Evolutionary conservation across 1,140 invertebrate genomes (phyloP).

Genomic region (Eulimnadia texana): DNA sequence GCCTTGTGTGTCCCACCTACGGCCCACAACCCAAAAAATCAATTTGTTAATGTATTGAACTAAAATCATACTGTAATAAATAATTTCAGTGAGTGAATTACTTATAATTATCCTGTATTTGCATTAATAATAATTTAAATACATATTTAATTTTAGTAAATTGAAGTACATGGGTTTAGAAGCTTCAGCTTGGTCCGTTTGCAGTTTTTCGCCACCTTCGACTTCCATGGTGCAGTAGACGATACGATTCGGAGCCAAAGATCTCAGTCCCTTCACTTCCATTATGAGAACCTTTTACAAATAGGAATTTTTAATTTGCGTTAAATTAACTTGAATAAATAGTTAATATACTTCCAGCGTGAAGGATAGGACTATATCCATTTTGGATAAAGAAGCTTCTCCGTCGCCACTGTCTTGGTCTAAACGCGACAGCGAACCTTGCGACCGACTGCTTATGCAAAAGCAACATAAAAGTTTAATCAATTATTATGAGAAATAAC

Average conservation of each 20-base stretch:
- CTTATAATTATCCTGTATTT: too few relatives aligned
- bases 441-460: conserved; percentile 67
- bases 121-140: too few relatives aligned
- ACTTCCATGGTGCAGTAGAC: conserved; percentile 99
- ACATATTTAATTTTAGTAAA: too few relatives aligned
- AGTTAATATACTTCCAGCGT: conserved; percentile 83
- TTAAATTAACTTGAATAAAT: background rate
- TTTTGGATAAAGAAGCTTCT: conserved; percentile 80
- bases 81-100: too few relatives aligned
- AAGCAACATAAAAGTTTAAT: too few relatives aligned
- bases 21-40: too few relatives aligned
- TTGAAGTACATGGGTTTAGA: conserved; percentile 90
- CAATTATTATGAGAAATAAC: too few relatives aligned
- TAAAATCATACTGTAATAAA: too few relatives aligned
- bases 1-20: conserved; percentile 94
- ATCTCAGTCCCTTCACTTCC: conserved; percentile 97
- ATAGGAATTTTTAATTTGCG: background rate
- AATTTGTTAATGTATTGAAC: too few relatives aligned
- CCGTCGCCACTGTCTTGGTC: conserved; percentile 82
- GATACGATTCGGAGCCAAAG: conserved; percentile 86
- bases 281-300: conserved; percentile 77
- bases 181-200: conserved; percentile 97
- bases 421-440: conserved; percentile 82
- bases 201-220: conserved; percentile 91
- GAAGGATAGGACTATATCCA: conserved; percentile 93